A percentile compares a stretch with the other conserved stretches of the same genome.
Evolutionary conservation across 2,888 invertebrate species (phyloP).

Genomic region (Terebella lapidaria): DNA sequence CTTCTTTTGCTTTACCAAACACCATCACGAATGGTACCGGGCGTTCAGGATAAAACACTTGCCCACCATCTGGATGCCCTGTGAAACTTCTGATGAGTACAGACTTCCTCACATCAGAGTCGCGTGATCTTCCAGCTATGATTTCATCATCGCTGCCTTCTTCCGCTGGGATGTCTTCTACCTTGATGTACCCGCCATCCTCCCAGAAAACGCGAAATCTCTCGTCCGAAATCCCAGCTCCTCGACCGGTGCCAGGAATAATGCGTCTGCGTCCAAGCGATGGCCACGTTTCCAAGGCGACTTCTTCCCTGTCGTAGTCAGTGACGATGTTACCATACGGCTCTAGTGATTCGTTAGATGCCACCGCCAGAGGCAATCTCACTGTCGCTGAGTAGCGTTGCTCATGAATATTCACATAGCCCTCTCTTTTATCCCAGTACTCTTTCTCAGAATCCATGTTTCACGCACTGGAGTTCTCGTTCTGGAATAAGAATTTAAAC

Average conservation of each 20-base stretch:
- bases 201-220: background rate
- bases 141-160: slow-evolving; percentile 15
- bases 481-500: no score
- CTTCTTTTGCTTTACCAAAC: slow-evolving; percentile 28
- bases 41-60: slow-evolving; percentile 27
- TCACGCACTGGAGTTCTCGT: no score
- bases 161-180: background rate
- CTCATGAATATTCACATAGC: no score
- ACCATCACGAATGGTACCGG: slow-evolving; percentile 4
- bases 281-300: background rate
- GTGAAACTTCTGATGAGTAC: slow-evolving; percentile 29
- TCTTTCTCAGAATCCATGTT: no score
- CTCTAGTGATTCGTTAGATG: background rate
- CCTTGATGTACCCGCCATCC: background rate
- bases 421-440: no score
- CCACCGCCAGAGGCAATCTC: background rate
- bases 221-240: background rate
- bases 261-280: background rate
- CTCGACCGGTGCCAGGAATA: background rate
- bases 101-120: slow-evolving; percentile 23
- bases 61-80: slow-evolving; percentile 32
- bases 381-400: no score
- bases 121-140: slow-evolving; percentile 24
- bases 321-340: background rate
- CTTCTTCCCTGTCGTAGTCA: background rate